A percentile compares a stretch with the other conserved stretches of the same genome.
Conservation (phyloP, 1,140 invertebrate species). For the Lordiphosa collinella region DNA sequence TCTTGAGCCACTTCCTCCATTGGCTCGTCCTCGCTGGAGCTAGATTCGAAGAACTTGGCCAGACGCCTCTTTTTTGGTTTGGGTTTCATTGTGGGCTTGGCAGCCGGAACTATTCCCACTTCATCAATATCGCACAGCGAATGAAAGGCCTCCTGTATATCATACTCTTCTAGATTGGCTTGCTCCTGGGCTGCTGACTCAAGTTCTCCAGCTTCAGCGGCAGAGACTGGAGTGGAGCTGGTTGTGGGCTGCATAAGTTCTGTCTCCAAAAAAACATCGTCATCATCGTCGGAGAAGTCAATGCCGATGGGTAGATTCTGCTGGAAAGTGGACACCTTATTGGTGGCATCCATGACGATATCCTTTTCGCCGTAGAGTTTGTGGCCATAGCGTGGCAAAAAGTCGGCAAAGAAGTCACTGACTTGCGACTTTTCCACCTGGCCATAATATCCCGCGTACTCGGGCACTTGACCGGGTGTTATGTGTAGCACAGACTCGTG, state of each 20-base stretch:
- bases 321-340: slow-evolving; percentile 40
- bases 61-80: slow-evolving; percentile 9
- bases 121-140: too few relatives aligned
- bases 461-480: slow-evolving; percentile 12
- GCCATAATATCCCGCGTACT: slow-evolving; percentile 52
- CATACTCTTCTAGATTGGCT: neutral
- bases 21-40: slow-evolving; percentile 13
- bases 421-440: slow-evolving; percentile 14
- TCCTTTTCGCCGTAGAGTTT: slow-evolving; percentile 45
- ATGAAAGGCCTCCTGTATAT: too few relatives aligned
- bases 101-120: neutral
- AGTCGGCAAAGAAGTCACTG: slow-evolving; percentile 41
- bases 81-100: neutral
- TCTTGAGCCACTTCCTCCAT: neutral
- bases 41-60: neutral
- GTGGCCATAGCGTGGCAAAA: slow-evolving; percentile 50
- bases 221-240: too few relatives aligned
- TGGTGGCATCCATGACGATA: slow-evolving; percentile 39
- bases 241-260: too few relatives aligned
- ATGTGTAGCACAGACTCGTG: slow-evolving; percentile 29
- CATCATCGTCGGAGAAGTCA: slow-evolving; percentile 44
- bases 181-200: neutral
- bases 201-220: neutral
- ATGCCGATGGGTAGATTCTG: slow-evolving; percentile 59
- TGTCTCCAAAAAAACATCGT: slow-evolving; percentile 5